Evolutionary conservation across 2,797 vertebrate species (phyloP).

Genomic region (Schizopygopsis pylzovi): DNA sequence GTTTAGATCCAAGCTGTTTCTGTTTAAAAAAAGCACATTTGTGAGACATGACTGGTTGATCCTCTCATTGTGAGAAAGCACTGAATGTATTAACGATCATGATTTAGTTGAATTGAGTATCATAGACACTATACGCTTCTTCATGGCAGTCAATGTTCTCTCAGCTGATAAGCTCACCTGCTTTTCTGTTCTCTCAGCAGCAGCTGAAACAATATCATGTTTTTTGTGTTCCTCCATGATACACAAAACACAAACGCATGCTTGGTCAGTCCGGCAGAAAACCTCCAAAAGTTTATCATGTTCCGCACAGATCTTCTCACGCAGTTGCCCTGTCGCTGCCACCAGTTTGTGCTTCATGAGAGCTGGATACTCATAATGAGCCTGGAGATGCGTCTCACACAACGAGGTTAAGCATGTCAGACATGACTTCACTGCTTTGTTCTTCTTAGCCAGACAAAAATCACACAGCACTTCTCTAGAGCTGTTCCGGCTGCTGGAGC

Average conservation of each 20-base stretch:
- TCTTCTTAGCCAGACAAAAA: slow-evolving; percentile 82
- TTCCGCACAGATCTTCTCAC: slow-evolving; percentile 84
- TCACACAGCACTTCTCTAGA: slow-evolving; percentile 80
- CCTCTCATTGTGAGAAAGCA: neutral
- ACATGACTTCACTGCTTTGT: slow-evolving; percentile 88
- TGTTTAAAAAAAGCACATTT: slow-evolving; percentile 48
- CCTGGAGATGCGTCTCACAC: slow-evolving; percentile 86
- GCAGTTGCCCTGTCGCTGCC: slow-evolving; percentile 84
- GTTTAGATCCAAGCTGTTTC: slow-evolving; percentile 78
- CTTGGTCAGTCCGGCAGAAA: slow-evolving; percentile 83
- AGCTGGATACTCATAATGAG: slow-evolving; percentile 88
- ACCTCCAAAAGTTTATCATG: slow-evolving; percentile 91
- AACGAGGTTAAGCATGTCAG: slow-evolving; percentile 93
- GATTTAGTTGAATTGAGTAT: neutral
- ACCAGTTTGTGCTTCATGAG: slow-evolving; percentile 90
- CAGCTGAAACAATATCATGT: slow-evolving; percentile 79
- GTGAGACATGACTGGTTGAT: neutral
- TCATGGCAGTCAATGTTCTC: neutral
- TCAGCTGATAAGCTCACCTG: slow-evolving; percentile 77
- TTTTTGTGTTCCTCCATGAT: slow-evolving; percentile 88
- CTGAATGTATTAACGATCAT: neutral
- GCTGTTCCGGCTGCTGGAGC: slow-evolving; percentile 54
- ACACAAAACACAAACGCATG: slow-evolving; percentile 89
- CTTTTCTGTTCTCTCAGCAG: slow-evolving; percentile 81
- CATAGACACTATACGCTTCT: neutral